phyloP scores from a whole-genome alignment of 2,888 invertebrate species.

The Drosophila formosana region DNA sequence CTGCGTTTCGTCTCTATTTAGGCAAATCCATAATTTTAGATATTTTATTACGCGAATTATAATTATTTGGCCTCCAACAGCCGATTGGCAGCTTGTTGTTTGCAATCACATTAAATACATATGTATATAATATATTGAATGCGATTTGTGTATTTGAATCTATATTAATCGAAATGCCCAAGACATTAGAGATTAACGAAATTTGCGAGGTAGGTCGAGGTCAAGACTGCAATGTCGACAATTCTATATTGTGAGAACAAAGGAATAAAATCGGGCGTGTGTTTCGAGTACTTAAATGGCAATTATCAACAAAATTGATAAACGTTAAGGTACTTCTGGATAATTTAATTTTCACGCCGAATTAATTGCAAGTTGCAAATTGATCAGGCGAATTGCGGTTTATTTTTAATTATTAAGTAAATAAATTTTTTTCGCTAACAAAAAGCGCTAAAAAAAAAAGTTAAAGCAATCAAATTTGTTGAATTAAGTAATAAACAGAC shows the following conservation, averaged over 20 bases:
- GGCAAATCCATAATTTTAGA: slow-evolving; percentile 34
- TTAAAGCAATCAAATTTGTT: too few species aligned
- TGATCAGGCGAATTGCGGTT: not conserved
- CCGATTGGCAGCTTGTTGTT: slow-evolving; percentile 21
- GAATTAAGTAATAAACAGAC: too few species aligned
- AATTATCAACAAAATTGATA: not conserved
- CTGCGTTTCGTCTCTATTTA: slow-evolving; percentile 17
- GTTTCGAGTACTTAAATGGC: not conserved
- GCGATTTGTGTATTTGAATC: slow-evolving; percentile 28
- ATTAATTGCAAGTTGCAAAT: too few species aligned
- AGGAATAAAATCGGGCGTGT: not conserved
- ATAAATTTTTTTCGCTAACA: too few species aligned
- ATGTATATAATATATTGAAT: too few species aligned
- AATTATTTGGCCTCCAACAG: slow-evolving; percentile 33
- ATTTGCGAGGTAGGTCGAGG: slow-evolving; percentile 4
- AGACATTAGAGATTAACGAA: slow-evolving; percentile 3
- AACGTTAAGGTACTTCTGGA: not conserved
- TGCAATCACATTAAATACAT: slow-evolving; percentile 1
- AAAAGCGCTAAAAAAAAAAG: too few species aligned
- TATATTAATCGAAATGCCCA: slow-evolving; percentile 15
- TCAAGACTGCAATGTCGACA: not conserved
- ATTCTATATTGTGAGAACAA: not conserved
- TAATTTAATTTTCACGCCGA: too few species aligned
- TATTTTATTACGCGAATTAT: slow-evolving; percentile 37
- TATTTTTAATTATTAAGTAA: too few species aligned